Evolutionary conservation across 2,113 vertebrate genomes (phyloP).

Genomic region (Eolophus roseicapilla): DNA sequence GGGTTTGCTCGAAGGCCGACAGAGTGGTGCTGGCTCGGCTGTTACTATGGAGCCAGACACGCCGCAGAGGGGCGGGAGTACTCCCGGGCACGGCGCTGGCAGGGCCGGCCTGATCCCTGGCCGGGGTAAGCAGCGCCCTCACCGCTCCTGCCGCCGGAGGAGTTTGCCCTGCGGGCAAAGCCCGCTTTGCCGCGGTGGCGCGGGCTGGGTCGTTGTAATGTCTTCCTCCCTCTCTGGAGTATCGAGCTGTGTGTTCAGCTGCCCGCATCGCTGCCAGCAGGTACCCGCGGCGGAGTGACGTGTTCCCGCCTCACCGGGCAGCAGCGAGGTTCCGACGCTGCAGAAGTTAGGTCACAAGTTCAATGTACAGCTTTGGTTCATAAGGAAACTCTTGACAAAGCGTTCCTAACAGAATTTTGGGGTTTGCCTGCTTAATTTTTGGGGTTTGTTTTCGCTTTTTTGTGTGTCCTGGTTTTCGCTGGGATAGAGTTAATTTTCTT

Average conservation of each 20-base stretch:
- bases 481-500: not conserved
- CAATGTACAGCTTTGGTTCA: rapidly evolving
- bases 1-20: not conserved
- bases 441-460: not conserved
- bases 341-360: not conserved
- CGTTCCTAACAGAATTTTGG: not conserved
- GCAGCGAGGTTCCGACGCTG: not conserved
- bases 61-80: not conserved
- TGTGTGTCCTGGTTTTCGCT: not conserved
- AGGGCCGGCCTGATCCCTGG: too few relatives aligned
- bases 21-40: too few relatives aligned
- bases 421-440: not conserved
- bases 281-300: not conserved
- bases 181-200: too few relatives aligned
- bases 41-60: not conserved
- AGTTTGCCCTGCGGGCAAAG: too few relatives aligned
- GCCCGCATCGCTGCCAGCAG: not conserved
- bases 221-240: rapidly evolving
- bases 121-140: not conserved
- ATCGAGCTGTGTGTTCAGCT: too few relatives aligned
- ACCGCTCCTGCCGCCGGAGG: too few relatives aligned
- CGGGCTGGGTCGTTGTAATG: rapidly evolving
- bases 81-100: not conserved
- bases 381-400: not conserved
- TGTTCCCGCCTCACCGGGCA: not conserved